These are phyloP conservation scores for Iguana delicatissima DNA, from an alignment of 2,797 vertebrate genomes.

Conservation along the genomic window DNA sequence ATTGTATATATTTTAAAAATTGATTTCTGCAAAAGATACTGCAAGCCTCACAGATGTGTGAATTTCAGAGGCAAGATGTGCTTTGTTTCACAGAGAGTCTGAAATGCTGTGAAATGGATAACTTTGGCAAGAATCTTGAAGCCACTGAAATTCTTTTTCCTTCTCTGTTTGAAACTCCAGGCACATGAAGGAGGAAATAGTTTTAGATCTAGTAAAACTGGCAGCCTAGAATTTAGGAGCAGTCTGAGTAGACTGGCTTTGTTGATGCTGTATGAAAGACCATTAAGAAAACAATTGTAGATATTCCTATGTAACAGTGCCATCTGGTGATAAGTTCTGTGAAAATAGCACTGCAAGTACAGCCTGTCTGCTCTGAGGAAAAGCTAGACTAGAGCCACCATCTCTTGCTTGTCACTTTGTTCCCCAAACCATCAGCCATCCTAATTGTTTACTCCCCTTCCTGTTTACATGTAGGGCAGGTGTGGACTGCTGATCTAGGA, in stretches of 20 bases:
- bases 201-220: slow-evolving; percentile 2
- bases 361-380: not conserved
- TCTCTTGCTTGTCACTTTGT: not conserved
- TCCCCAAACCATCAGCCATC: not conserved
- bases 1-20: too few relatives aligned
- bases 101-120: too few relatives aligned
- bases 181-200: not conserved
- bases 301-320: slow-evolving; percentile 33
- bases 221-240: not conserved
- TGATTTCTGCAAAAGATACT: too few relatives aligned
- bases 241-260: not conserved
- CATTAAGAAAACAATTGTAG: not conserved
- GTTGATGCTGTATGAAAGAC: not conserved
- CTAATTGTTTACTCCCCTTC: not conserved
- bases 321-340: slow-evolving; percentile 31
- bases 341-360: not conserved
- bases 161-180: not conserved
- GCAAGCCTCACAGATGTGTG: not conserved
- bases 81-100: too few relatives aligned
- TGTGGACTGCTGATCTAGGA: not conserved
- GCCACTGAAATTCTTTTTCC: too few relatives aligned
- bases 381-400: not conserved
- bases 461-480: not conserved
- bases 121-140: too few relatives aligned
- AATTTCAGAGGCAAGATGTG: not conserved